Percentiles rank a stretch among this genome's conserved stretches.
These are phyloP conservation scores for Mormoops blainvillei DNA, from an alignment of 2,113 vertebrate genomes.

Conservation along the genomic window DNA sequence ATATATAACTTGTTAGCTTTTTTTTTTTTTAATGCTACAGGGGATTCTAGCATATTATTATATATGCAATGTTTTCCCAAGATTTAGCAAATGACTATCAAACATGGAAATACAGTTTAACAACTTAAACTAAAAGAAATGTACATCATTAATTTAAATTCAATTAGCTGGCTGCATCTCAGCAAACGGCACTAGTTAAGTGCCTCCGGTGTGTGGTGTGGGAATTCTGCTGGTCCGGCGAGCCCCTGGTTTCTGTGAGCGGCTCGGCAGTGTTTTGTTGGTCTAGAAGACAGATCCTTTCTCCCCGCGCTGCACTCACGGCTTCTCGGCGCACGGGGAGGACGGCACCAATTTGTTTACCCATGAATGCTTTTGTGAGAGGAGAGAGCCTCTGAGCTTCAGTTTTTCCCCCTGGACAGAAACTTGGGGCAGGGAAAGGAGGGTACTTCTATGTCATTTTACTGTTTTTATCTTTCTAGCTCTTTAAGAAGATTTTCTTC, in stretches of 20 bases:
- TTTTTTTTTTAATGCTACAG: conserved; percentile 41
- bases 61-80: conserved; percentile 66
- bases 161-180: conserved; percentile 61
- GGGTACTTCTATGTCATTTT: background rate
- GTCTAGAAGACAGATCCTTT: conserved; percentile 27
- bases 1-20: conserved; percentile 50
- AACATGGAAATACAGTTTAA: conserved; percentile 65
- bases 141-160: conserved; percentile 68
- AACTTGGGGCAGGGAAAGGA: background rate
- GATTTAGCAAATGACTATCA: conserved; percentile 73
- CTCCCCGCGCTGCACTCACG: background rate
- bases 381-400: conserved; percentile 29
- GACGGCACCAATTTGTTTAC: conserved; percentile 57
- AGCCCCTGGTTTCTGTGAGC: conserved; percentile 5
- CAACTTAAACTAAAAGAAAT: conserved; percentile 63
- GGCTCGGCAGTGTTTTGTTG: background rate
- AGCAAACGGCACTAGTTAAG: background rate
- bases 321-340: conserved; percentile 37
- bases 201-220: background rate
- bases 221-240: conserved; percentile 29
- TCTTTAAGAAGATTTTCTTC: conserved; percentile 26
- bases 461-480: conserved; percentile 14
- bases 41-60: conserved; percentile 60
- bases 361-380: conserved; percentile 65
- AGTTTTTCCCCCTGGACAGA: conserved; percentile 11